These are phyloP conservation scores for Prenolepis imparis DNA, from an alignment of 2,888 invertebrate genomes.

Conservation along the genomic window DNA sequence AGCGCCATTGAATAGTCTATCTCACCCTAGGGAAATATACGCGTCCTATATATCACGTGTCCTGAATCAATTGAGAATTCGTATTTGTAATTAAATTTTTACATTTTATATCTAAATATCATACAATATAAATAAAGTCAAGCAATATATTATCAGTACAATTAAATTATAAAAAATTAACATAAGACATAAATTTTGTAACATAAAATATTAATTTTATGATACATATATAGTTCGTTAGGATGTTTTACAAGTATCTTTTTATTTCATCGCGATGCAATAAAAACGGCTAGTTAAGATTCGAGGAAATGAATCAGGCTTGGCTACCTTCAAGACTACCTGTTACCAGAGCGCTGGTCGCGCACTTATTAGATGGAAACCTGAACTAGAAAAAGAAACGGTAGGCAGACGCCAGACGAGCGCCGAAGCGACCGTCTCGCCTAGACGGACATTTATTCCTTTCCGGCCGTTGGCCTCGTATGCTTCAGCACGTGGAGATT, in stretches of 20 bases:
- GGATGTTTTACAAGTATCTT: background rate
- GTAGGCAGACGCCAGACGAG: constrained; percentile 32
- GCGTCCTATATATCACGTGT: constrained; percentile 2
- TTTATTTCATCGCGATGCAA: constrained; percentile 8
- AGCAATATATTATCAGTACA: background rate
- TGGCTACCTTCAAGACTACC: constrained; percentile 33
- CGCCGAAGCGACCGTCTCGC: constrained; percentile 49
- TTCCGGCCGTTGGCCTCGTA: constrained; percentile 45
- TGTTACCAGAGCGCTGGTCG: constrained; percentile 43
- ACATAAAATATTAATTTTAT: background rate
- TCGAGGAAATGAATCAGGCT: constrained; percentile 47
- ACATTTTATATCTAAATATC: background rate
- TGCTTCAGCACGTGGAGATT: constrained; percentile 32
- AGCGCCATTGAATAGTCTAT: constrained; percentile 31
- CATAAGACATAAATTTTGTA: background rate
- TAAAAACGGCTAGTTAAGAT: background rate
- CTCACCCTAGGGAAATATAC: constrained; percentile 37
- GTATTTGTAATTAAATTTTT: constrained; percentile 30
- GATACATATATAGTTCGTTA: background rate
- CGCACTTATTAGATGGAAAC: constrained; percentile 53
- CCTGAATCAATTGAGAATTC: background rate
- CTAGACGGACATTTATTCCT: constrained; percentile 55
- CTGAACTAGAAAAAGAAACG: constrained; percentile 51
- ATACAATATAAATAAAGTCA: background rate
- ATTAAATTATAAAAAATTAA: constrained; percentile 19